phyloP scores from a whole-genome alignment of 2,888 invertebrate species.

The Scaptomyza polygonia region DNA sequence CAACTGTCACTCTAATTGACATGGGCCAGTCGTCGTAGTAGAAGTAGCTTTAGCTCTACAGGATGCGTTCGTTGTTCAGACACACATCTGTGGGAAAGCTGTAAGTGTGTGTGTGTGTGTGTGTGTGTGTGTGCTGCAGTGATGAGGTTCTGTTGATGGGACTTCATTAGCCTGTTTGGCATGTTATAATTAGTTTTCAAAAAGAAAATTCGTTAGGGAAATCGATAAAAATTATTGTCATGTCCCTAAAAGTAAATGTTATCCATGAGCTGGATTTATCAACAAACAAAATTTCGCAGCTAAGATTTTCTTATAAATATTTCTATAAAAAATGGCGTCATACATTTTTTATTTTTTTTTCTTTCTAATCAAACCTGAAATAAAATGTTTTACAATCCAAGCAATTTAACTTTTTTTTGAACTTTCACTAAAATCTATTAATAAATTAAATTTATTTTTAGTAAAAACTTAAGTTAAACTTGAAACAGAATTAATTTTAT shows the following conservation, averaged over 20 bases:
- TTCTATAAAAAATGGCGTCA: too few species aligned
- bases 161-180: conserved; percentile 47
- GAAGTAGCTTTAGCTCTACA: conserved; percentile 22
- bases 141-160: conserved; percentile 29
- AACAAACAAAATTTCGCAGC: too few species aligned
- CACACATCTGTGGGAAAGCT: not conserved
- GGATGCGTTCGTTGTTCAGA: not conserved
- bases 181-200: conserved; percentile 54
- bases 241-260: not conserved
- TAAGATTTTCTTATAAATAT: too few species aligned
- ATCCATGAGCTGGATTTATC: not conserved
- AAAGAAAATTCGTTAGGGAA: conserved; percentile 20
- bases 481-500: too few species aligned
- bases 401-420: too few species aligned
- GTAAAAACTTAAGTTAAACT: too few species aligned
- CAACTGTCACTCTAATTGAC: conserved; percentile 74
- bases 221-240: conserved; percentile 14
- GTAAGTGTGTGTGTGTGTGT: not conserved
- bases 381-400: too few species aligned
- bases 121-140: conserved; percentile 4
- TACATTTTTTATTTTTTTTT: too few species aligned
- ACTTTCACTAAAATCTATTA: too few species aligned
- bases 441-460: too few species aligned
- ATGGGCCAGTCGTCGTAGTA: conserved; percentile 31
- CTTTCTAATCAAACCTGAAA: too few species aligned